Percentiles rank a stretch among this genome's conserved stretches.
Conservation (phyloP, 2,797 vertebrate species). For the Craterocephalus amniculus region DNA sequence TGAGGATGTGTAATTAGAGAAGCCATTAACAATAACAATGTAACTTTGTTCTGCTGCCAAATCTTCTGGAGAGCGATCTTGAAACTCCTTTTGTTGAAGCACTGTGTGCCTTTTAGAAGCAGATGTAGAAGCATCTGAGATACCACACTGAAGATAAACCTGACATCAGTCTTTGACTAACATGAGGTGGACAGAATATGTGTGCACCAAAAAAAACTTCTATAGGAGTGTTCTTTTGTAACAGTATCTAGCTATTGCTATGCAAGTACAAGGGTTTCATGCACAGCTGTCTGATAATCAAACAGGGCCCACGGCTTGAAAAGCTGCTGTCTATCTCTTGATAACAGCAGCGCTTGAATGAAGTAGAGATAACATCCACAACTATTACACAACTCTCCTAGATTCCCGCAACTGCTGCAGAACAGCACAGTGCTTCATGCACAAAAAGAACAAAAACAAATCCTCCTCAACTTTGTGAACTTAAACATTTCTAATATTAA, state of each 20-base stretch:
- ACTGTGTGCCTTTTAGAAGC: slow-evolving; percentile 7
- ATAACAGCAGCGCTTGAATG: slow-evolving; percentile 27
- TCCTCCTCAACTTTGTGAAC: slow-evolving; percentile 3
- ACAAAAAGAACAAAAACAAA: slow-evolving; percentile 15
- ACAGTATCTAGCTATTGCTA: neutral
- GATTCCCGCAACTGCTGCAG: slow-evolving; percentile 24
- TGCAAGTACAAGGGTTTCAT: neutral
- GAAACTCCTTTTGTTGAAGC: neutral
- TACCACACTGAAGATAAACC: neutral
- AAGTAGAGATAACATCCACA: slow-evolving; percentile 33
- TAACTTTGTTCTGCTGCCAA: neutral
- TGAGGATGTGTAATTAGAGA: slow-evolving; percentile 34
- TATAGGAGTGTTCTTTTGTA: slow-evolving; percentile 6
- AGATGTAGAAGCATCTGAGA: slow-evolving; percentile 22
- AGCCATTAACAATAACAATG: neutral
- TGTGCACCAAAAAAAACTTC: neutral
- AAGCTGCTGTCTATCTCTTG: slow-evolving; percentile 18
- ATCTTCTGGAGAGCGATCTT: neutral
- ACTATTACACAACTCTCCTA: slow-evolving; percentile 24
- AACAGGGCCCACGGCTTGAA: neutral
- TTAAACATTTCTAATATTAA: slow-evolving; percentile 14
- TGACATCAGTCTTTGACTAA: slow-evolving; percentile 9
- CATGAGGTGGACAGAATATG: neutral
- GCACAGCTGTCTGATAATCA: slow-evolving; percentile 31
- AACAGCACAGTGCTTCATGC: slow-evolving; percentile 9